Percentiles rank a stretch among this genome's conserved stretches.
Evolutionary conservation across 2,888 invertebrate genomes (phyloP).

Genomic region (Synergus umbraculus): DNA sequence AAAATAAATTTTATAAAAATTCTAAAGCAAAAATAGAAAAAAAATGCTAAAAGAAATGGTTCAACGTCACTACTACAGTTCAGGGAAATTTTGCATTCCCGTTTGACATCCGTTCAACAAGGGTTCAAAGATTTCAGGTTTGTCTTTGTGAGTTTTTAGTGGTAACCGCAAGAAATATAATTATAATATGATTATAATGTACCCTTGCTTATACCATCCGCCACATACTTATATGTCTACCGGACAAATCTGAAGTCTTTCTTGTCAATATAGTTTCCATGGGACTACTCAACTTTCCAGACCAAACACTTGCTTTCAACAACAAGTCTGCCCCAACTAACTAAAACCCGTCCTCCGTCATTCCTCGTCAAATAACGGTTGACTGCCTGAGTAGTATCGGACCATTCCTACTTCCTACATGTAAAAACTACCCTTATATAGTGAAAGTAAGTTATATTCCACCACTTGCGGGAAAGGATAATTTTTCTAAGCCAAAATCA

Average conservation of each 20-base stretch:
- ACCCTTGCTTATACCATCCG: too few relatives aligned
- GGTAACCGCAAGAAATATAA: too few relatives aligned
- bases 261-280: too few relatives aligned
- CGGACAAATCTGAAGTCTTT: too few relatives aligned
- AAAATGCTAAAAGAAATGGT: conserved; percentile 48
- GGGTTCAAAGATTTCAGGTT: neutral
- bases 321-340: too few relatives aligned
- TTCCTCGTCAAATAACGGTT: too few relatives aligned
- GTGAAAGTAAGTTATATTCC: neutral
- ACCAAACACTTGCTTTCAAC: too few relatives aligned
- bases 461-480: neutral
- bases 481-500: neutral
- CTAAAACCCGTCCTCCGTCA: too few relatives aligned
- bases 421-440: neutral
- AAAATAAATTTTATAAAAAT: neutral
- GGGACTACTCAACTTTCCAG: too few relatives aligned
- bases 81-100: neutral
- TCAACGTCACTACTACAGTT: conserved; percentile 51
- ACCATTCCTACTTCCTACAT: neutral
- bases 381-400: conserved; percentile 20
- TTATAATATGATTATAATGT: too few relatives aligned
- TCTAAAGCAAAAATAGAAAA: neutral
- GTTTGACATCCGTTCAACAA: neutral
- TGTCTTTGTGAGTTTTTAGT: too few relatives aligned
- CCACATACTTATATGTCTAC: too few relatives aligned